Percentiles rank a stretch among this genome's conserved stretches.
Evolutionary conservation across 2,888 invertebrate species (phyloP).

Genomic region (Cecidostiba fungosa): DNA sequence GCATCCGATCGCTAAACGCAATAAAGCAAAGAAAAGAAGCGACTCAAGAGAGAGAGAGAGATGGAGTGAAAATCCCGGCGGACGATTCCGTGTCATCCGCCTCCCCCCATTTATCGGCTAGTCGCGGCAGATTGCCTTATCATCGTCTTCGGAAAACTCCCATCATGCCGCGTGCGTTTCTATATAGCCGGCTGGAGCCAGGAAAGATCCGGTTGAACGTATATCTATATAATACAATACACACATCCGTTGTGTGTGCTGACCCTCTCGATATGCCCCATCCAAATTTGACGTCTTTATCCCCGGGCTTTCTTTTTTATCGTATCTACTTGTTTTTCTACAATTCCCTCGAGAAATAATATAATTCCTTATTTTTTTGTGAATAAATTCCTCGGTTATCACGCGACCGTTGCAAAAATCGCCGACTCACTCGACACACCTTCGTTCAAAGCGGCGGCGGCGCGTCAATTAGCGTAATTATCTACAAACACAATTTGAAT

Average conservation of each 20-base stretch:
- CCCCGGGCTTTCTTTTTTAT: not conserved
- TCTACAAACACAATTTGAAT: not conserved
- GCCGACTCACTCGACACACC: too few species aligned
- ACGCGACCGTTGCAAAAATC: not conserved
- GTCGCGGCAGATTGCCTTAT: slow-evolving; percentile 44
- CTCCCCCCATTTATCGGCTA: slow-evolving; percentile 30
- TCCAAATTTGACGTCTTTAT: slow-evolving; percentile 22
- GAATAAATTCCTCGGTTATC: not conserved
- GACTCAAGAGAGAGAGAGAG: not conserved
- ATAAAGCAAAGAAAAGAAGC: not conserved
- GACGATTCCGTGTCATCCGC: slow-evolving; percentile 9
- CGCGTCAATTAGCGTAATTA: not conserved
- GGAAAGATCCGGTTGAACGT: slow-evolving; percentile 20
- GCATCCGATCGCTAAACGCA: not conserved
- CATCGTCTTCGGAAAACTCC: slow-evolving; percentile 32
- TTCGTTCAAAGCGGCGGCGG: too few species aligned
- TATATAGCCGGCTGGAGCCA: not conserved
- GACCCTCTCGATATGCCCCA: too few species aligned
- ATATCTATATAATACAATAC: too few species aligned
- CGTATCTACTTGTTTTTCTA: not conserved
- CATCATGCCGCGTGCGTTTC: too few species aligned
- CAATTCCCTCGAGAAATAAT: not conserved
- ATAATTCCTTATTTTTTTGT: not conserved
- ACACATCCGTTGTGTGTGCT: not conserved
- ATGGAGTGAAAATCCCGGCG: slow-evolving; percentile 8